Conservation (phyloP, 2,797 vertebrate genomes). For the Meda fulgida region DNA sequence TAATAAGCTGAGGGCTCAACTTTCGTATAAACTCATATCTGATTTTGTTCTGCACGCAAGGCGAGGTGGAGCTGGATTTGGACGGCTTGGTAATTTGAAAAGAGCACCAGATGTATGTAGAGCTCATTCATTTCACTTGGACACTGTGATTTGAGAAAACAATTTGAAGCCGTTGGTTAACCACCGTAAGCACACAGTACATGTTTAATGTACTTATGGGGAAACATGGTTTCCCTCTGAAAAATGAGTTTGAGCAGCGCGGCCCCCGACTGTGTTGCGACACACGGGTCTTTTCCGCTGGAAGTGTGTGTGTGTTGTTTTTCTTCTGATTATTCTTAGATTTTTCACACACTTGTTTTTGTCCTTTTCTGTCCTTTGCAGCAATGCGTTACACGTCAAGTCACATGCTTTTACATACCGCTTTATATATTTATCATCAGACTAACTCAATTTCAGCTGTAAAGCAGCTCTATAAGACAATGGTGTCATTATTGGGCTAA, state of each 20-base stretch:
- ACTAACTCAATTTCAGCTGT: neutral
- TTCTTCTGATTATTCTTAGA: neutral
- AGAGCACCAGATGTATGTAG: constrained; percentile 22
- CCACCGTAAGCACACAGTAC: constrained; percentile 69
- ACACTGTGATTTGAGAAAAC: constrained; percentile 72
- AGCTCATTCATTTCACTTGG: constrained; percentile 56
- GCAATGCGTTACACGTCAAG: neutral
- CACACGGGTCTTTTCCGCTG: neutral
- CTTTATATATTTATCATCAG: neutral
- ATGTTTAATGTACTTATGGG: constrained; percentile 69
- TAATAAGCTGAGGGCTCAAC: neutral
- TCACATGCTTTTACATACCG: no score
- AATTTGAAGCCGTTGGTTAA: constrained; percentile 75
- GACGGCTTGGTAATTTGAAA: constrained; percentile 25
- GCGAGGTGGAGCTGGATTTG: neutral
- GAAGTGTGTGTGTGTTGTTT: neutral
- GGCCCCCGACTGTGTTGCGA: constrained; percentile 43
- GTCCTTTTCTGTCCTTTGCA: neutral
- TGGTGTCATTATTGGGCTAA: neutral
- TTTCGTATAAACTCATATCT: neutral
- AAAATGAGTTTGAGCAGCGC: constrained; percentile 57
- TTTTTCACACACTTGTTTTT: neutral
- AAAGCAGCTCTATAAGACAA: no score
- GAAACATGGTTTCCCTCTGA: constrained; percentile 66
- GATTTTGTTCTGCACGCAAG: neutral